Base-by-base conservation (phyloP, 30 jellyfish, hydroid and myxozoan species). In the Hydractinia echinata region DNA sequence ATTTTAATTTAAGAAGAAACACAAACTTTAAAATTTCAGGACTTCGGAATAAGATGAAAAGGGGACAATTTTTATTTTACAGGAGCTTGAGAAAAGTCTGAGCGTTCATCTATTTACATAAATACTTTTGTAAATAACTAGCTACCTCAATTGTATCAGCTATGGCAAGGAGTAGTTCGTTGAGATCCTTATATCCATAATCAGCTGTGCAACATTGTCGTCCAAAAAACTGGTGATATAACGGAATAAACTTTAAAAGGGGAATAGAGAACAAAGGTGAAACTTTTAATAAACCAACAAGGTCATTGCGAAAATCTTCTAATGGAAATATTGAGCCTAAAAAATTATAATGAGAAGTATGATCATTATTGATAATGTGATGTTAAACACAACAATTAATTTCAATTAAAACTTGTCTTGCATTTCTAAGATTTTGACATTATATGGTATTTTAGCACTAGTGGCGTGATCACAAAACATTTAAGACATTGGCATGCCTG, bases 141-240 rank as follows among this genome's bases (percentile, higher is more conserved):
- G 0, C 53, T 72, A 76, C 85, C 66, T 73, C 66, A 44, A 83
- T 20, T 13, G 48, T 53, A 15, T 81, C 85, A 6, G 90, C 58
- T 21, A 72, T 30, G 39, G 83, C 78, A 9, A 39, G 53, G 39
- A 89, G 56, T 15, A 89, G 60, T 53, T 79, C 95, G 14, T 8
- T 62, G 13, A 79, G 21, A 19, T 84, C 86, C 6, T 72, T 73
- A 67, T 54, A 84, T 11, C 94, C 95, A 80, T 53, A 89, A 39
- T 72, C 81, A 4, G 81, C 64, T 51, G 79, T 52, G 56, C 56
- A 74, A 48, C 51, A 69, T 78, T 83, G 91, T 21, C 88, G 53
- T 10, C 95, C 95, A 83, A 76, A 89, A 68, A 53, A 85, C 81
- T 84, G 88, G 79, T 84, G 87, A 70, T 89, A 89, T 49, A 10